Evolutionary conservation across 2,113 vertebrate species (phyloP), one percentile per base, ranked within the genome.

Genomic region (Globicephala melas): DNA sequence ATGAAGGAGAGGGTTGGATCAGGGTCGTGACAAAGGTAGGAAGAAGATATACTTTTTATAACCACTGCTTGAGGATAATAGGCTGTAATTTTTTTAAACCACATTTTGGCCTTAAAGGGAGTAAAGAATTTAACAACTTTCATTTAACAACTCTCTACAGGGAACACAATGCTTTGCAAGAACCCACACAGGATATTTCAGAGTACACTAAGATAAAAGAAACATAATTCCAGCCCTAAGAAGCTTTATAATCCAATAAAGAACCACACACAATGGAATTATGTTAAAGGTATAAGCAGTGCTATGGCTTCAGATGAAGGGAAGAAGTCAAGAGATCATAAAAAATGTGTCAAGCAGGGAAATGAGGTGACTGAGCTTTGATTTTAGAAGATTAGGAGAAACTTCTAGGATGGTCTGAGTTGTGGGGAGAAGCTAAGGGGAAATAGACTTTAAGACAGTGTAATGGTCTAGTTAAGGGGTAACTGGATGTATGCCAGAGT

Each of bases 91-190:
- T 95, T 86, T 90, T 67, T 5, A 93, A 97, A 79, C 6, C 88
- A 89, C 6, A 92, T 85, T 89, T 94, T 95, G 62, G 53, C 53
- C 28, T 94, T 95, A 76, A 89, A 81, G 41, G n/a, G 71, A 94
- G 23, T n/a, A 85, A 85, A 85, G 11, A 87, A 91, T 81, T 83
- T n/a, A 96, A 95, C 62, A 93, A 85, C n/a, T 80, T 82, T 68
- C 13, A 89, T 50, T 95, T 83, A 93, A 70, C 38, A 77, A 67
- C 21, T 65, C 53, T 80, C 89, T 86, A 83, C 26, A 96, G 83
- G 93, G 33, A 86, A 53, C 60, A 92, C 28, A 82, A 55, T 60
- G 26, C 41, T 97, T 95, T 83, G 60, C 62, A 92, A 92, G 68
- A 94, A 90, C 33, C 79, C 68, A 95, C 21, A 55, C 77, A 80